These are phyloP conservation scores for Cranoglanis bouderius DNA, from an alignment of 2,113 vertebrate species.

Conservation along the genomic window DNA sequence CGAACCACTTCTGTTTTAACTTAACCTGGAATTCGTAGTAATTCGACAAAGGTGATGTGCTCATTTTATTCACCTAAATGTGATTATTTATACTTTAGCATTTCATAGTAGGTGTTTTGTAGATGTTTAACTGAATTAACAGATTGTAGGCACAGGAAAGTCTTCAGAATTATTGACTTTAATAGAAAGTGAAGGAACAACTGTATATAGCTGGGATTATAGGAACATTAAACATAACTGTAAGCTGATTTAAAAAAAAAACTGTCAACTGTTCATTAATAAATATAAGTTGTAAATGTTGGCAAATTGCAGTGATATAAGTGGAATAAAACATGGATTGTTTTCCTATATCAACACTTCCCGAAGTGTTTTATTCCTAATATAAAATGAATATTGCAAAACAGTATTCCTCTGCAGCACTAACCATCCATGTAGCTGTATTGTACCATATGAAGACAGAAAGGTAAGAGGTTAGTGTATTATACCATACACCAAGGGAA, in stretches of 20 bases:
- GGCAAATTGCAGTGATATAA: neutral
- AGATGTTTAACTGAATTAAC: neutral
- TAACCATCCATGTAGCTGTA: neutral
- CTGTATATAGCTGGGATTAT: neutral
- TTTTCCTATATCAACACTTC: neutral
- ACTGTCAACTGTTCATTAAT: neutral
- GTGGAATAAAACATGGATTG: neutral
- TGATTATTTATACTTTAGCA: neutral
- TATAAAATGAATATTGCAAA: too few species aligned
- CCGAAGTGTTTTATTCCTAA: neutral
- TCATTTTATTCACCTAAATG: neutral
- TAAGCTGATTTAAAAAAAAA: too few species aligned
- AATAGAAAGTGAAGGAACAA: too few species aligned
- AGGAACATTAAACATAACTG: too few species aligned
- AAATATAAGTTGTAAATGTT: neutral
- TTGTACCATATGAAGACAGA: neutral
- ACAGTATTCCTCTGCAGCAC: neutral
- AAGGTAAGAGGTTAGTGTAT: too few species aligned
- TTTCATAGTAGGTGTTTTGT: neutral
- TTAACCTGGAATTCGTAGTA: neutral
- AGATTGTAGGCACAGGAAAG: neutral
- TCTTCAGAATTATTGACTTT: neutral
- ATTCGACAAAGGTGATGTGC: neutral
- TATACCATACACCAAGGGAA: neutral
- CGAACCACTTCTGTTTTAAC: neutral